phyloP scores from a whole-genome alignment of 2,113 vertebrate species.

The Zosterops borbonicus region DNA sequence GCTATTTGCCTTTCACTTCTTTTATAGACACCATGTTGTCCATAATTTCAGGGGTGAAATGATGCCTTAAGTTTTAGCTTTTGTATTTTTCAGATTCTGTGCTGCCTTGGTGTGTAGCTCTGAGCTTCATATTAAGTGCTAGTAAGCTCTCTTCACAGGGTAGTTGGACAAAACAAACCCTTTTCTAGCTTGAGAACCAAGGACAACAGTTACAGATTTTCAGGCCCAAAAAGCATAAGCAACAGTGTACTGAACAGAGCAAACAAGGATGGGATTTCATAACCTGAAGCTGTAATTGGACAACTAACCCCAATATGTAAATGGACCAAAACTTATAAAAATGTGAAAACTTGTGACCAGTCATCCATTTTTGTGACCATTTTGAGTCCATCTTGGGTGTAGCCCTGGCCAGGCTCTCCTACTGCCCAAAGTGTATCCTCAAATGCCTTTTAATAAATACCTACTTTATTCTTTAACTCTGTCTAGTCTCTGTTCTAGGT shows the following conservation, averaged over 20 bases:
- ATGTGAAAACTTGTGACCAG: not conserved
- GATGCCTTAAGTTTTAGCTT: not conserved
- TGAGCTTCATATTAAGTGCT: not conserved
- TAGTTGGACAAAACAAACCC: not conserved
- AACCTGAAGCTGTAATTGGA: not conserved
- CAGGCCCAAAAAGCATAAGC: not conserved
- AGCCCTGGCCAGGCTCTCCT: not conserved
- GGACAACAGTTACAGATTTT: not conserved
- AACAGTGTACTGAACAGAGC: not conserved
- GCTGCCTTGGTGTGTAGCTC: not conserved
- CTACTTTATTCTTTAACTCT: not conserved
- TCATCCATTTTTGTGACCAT: not conserved
- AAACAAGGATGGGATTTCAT: not conserved
- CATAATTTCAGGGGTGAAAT: not conserved
- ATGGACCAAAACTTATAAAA: not conserved
- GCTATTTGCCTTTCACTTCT: not conserved
- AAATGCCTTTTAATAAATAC: not conserved
- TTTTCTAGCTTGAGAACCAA: not conserved
- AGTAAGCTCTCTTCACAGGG: not conserved
- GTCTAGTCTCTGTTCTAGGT: not conserved
- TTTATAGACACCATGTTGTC: not conserved
- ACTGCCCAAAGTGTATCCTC: not conserved
- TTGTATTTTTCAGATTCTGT: not conserved
- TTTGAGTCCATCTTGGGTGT: not conserved
- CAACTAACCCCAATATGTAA: not conserved